Evolutionary conservation across 2,888 invertebrate species (phyloP).

Genomic region (Lasioglossum marginatum): DNA sequence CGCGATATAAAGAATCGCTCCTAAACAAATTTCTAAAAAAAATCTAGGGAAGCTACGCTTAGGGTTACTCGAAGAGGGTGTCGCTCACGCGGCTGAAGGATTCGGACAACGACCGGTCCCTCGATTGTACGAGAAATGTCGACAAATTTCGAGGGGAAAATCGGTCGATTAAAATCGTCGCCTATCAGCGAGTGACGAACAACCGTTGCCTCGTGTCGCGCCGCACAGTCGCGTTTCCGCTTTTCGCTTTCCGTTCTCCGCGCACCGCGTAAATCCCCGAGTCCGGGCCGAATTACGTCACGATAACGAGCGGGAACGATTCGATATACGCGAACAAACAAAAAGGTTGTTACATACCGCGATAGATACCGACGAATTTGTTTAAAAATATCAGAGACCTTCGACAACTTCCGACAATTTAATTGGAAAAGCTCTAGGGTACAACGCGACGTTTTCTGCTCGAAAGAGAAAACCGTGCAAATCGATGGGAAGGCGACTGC

Average conservation of each 20-base stretch:
- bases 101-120: neutral
- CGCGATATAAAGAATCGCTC: neutral
- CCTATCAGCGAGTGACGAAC: neutral
- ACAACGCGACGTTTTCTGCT: neutral
- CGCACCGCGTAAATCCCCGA: conserved; percentile 27
- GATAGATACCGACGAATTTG: neutral
- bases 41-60: neutral
- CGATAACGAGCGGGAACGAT: neutral
- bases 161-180: neutral
- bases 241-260: neutral
- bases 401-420: neutral
- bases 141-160: neutral
- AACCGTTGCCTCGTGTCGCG: neutral
- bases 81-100: neutral
- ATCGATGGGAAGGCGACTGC: too few species aligned
- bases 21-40: neutral
- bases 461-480: neutral
- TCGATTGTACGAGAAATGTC: neutral
- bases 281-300: conserved; percentile 11
- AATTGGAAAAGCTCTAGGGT: neutral
- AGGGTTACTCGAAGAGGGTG: neutral
- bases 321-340: neutral
- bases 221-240: neutral
- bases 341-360: neutral
- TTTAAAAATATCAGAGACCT: neutral